Base-by-base conservation (phyloP, 92 coral and sea anemone species). In the Epizoanthus fatuus region DNA sequence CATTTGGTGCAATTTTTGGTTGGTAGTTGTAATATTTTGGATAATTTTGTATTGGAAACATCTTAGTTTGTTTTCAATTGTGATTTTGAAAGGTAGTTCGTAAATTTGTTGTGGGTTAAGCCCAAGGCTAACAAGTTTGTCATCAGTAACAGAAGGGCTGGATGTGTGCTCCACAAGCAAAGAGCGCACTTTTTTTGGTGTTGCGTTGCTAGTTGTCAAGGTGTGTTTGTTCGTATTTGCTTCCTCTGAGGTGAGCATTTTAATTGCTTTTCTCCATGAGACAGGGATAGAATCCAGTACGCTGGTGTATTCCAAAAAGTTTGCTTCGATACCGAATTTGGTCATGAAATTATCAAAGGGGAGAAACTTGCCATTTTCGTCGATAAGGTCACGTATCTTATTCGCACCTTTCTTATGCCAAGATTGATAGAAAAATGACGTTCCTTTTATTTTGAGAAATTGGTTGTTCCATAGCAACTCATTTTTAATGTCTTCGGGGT, bases 261-360 rank as follows among this genome's bases (percentile, higher is more conserved):
- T 58, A 55, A 56, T 56, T 8, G 35, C 79, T 8, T n/a, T 57
- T 70, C 73, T 82, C 66, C 85, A 78, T 3, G 19, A 49, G 60
- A 47, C 63, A 15, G 73, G 84, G 32, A 81, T 17, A 2, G 66
- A 22, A 15, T 47, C 68, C 22, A 69, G 55, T 13, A 68, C 66
- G 32, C 79, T 53, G 20, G 69, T 75, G 19, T 69, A 82, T 19
- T 67, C 67, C 4, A 37, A 66, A 82, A 82, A 82, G n/a, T 74
- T 56, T 15, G 54, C 32, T 19, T 39, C 56, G 11, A 82, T 66
- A 5, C 67, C 35, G 19, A 16, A 82, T 29, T 49, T 67, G 13
- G 15, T 14, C 22, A 63, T 20, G 16, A 80, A 64, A 8, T 17
- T 65, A 47, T 80, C 60, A 17, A 80, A 80, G 29, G 6, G 65